Evolutionary conservation across 1,140 invertebrate genomes (phyloP).

Genomic region (Camponotus pennsylvanicus): DNA sequence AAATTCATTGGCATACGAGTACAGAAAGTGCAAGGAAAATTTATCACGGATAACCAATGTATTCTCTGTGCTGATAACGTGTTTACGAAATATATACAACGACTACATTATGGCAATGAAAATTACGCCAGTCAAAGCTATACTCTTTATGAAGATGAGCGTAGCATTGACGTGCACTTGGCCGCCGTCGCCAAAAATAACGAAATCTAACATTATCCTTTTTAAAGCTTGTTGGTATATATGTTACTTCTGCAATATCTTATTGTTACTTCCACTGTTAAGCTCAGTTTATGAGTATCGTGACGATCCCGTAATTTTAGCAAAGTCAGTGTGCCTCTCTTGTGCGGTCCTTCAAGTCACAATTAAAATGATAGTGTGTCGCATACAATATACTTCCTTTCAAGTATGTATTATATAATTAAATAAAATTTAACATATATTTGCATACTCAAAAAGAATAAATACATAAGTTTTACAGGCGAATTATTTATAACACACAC

Average conservation of each 20-base stretch:
- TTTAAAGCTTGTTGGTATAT: slow-evolving; percentile 11
- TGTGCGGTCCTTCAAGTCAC: slow-evolving; percentile 22
- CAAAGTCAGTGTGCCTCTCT: slow-evolving; percentile 44
- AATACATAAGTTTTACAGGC: neutral
- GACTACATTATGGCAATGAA: slow-evolving; percentile 5
- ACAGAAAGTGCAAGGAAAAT: neutral
- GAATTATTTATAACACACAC: neutral
- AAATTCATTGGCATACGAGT: neutral
- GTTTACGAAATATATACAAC: neutral
- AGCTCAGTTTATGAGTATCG: slow-evolving; percentile 26
- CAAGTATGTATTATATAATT: slow-evolving; percentile 21
- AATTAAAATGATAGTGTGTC: slow-evolving; percentile 31
- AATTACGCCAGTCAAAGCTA: slow-evolving; percentile 21
- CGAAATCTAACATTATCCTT: neutral
- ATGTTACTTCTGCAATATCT: slow-evolving; percentile 18
- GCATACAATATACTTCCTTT: neutral
- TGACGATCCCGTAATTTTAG: slow-evolving; percentile 29
- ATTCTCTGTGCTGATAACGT: neutral
- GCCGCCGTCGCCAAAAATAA: slow-evolving; percentile 20
- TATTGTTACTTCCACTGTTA: slow-evolving; percentile 31
- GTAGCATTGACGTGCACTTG: slow-evolving; percentile 24
- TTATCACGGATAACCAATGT: neutral
- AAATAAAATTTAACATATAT: neutral
- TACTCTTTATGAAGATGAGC: slow-evolving; percentile 19
- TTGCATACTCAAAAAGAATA: too few relatives aligned